Percentiles rank a stretch among this genome's conserved stretches.
Evolutionary conservation across 1,140 invertebrate genomes (phyloP).

Genomic region (Drosophila busckii): DNA sequence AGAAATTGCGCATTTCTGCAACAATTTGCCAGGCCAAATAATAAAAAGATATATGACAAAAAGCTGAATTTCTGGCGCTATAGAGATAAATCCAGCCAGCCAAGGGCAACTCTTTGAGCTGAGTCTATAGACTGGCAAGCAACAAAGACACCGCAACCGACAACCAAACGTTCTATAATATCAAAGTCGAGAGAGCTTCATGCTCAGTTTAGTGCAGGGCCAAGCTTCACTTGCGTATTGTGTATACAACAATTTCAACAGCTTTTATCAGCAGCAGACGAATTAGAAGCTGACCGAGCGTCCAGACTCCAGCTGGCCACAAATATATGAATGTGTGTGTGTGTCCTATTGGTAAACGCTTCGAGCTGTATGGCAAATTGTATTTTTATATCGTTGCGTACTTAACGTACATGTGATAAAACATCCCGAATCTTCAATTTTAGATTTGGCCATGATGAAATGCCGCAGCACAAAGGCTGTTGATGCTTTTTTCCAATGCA

Average conservation of each 20-base stretch:
- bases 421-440: conserved; percentile 66
- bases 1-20: no score
- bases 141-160: conserved; percentile 55
- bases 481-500: conserved; percentile 34
- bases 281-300: conserved; percentile 11
- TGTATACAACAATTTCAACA: conserved; percentile 23
- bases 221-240: conserved; percentile 16
- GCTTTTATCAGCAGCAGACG: conserved; percentile 22
- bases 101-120: no score
- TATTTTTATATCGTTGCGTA: conserved; percentile 3
- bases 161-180: conserved; percentile 62
- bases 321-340: no score
- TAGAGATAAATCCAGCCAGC: no score
- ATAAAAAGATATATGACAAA: no score
- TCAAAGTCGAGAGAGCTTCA: no score
- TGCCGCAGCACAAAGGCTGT: conserved; percentile 46
- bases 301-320: conserved; percentile 19
- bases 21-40: no score
- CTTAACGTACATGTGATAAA: conserved; percentile 35
- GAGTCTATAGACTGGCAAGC: conserved; percentile 20
- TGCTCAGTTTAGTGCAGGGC: no score
- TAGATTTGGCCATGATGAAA: conserved; percentile 66
- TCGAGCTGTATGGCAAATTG: conserved; percentile 5
- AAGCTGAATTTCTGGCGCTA: no score
- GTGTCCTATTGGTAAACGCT: no score